These are phyloP conservation scores for Malurus splendens DNA, from an alignment of 2,797 vertebrate genomes.

Conservation along the genomic window DNA sequence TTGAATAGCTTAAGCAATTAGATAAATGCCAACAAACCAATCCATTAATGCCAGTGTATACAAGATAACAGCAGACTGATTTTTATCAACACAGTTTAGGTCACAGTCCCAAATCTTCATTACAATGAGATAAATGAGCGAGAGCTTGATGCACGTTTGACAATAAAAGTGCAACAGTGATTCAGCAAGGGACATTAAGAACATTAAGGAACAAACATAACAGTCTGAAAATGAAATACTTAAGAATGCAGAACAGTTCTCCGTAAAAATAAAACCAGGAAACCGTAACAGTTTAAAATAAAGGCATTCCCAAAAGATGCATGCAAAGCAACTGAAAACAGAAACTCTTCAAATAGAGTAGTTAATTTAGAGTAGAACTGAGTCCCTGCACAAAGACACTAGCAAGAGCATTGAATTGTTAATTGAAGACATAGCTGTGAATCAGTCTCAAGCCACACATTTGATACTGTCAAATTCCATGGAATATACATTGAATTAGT, in stretches of 20 bases:
- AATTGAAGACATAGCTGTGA: neutral
- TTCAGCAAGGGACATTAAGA: conserved; percentile 29
- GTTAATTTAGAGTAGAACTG: neutral
- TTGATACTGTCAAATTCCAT: neutral
- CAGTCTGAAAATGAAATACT: neutral
- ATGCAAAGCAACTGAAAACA: neutral
- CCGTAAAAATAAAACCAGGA: conserved; percentile 39
- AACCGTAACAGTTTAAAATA: neutral
- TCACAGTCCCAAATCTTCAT: conserved; percentile 13
- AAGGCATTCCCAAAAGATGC: neutral
- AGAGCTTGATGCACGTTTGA: neutral
- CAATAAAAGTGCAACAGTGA: conserved; percentile 12
- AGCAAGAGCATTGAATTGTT: neutral
- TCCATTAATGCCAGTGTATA: neutral
- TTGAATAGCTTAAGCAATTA: neutral
- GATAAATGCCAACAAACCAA: neutral
- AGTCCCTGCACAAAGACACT: neutral
- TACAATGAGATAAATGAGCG: conserved; percentile 11
- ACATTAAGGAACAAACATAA: conserved; percentile 48
- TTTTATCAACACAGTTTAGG: conserved; percentile 15
- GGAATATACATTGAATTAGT: neutral
- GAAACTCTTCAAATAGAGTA: neutral
- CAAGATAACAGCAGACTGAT: neutral
- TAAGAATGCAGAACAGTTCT: neutral
- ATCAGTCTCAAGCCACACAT: neutral